Evolutionary conservation across 2,888 invertebrate species (phyloP).

Genomic region (Phragmatobia fuliginosa): DNA sequence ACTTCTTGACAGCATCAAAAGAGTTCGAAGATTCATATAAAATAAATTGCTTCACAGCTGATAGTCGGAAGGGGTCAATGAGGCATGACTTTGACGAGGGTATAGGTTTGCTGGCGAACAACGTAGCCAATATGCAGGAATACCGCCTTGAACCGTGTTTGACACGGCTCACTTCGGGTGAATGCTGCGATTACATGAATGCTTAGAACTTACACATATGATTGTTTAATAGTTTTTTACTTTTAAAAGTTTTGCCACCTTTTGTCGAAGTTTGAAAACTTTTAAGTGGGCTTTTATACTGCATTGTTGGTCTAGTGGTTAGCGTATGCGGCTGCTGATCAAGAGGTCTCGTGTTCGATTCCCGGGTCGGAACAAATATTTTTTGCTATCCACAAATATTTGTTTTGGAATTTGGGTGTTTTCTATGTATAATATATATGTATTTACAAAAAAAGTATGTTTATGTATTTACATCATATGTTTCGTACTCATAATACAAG

Average conservation of each 20-base stretch:
- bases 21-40: conserved; percentile 81
- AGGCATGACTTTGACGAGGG: conserved; percentile 84
- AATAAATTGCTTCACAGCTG: conserved; percentile 83
- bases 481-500: too few species aligned
- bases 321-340: too few species aligned
- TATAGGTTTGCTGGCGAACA: conserved; percentile 43
- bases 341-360: too few species aligned
- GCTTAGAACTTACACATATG: conserved; percentile 28
- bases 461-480: too few species aligned
- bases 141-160: conserved; percentile 73
- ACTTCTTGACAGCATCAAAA: conserved; percentile 76
- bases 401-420: too few species aligned
- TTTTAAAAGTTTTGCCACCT: not conserved
- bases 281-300: too few species aligned
- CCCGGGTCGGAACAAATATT: too few species aligned
- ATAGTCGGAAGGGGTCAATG: conserved; percentile 81
- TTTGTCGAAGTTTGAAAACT: too few species aligned
- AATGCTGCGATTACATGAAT: conserved; percentile 51
- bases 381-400: too few species aligned
- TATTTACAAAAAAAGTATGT: too few species aligned
- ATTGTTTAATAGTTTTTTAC: conserved; percentile 29
- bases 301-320: too few species aligned
- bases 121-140: conserved; percentile 75
- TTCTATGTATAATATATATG: too few species aligned
- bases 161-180: conserved; percentile 78